phyloP scores from a whole-genome alignment of 2,113 vertebrate species.

The Choloepus hoffmanni region DNA sequence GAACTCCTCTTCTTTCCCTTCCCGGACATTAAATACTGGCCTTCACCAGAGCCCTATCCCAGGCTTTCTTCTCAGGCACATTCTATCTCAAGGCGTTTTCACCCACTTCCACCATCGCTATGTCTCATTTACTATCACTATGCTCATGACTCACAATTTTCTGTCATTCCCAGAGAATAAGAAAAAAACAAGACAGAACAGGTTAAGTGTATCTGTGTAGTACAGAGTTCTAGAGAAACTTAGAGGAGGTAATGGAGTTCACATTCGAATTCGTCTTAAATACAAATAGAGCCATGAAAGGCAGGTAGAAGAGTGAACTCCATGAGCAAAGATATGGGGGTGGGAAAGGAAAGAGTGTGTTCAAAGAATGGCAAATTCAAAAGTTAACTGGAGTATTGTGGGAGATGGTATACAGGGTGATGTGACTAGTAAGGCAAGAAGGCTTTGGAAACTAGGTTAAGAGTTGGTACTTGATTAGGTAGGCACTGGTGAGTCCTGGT shows the following conservation, averaged over 20 bases:
- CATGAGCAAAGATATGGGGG: background rate
- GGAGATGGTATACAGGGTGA: background rate
- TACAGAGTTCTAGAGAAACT: background rate
- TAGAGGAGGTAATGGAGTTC: background rate
- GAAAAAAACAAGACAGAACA: background rate
- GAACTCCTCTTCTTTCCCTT: background rate
- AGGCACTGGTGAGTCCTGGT: background rate
- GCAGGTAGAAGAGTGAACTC: background rate
- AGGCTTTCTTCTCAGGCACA: background rate
- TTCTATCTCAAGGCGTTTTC: background rate
- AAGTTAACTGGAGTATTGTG: background rate
- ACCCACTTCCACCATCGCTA: background rate
- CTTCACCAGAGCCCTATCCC: background rate
- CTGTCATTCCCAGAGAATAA: background rate
- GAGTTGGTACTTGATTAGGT: background rate
- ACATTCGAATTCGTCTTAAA: background rate
- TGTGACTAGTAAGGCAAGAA: background rate
- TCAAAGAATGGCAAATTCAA: background rate
- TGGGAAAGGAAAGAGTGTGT: background rate
- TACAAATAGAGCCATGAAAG: background rate
- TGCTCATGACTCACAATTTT: background rate
- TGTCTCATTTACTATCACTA: background rate
- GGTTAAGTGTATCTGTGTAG: background rate
- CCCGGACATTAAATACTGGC: background rate
- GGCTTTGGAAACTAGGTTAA: background rate